Evolutionary conservation across 2,797 vertebrate species (phyloP).

Genomic region (Platyrinchus mystaceus): DNA sequence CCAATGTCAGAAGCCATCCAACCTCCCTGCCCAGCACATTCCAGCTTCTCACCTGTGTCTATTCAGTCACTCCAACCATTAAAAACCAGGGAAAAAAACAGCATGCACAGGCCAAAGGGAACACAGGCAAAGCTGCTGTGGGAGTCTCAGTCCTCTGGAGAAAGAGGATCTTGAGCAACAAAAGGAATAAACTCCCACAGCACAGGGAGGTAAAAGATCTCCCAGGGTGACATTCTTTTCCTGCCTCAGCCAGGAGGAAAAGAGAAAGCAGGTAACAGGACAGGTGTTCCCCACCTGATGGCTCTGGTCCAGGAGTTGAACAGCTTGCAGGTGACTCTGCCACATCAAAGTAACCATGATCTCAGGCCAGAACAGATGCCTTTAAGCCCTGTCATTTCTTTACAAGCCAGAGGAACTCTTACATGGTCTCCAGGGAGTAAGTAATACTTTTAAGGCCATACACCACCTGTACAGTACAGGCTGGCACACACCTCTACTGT

Average conservation of each 20-base stretch:
- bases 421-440: background rate
- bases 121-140: background rate
- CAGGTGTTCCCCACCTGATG: slow-evolving; percentile 62
- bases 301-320: slow-evolving; percentile 54
- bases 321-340: slow-evolving; percentile 65
- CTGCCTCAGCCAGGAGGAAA: background rate
- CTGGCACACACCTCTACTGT: background rate
- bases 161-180: background rate
- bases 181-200: background rate
- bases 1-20: background rate
- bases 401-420: background rate
- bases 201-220: background rate
- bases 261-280: background rate
- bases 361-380: slow-evolving; percentile 59
- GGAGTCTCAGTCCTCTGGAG: background rate
- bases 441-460: background rate
- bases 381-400: slow-evolving; percentile 16
- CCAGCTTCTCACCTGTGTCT: background rate
- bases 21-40: background rate
- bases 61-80: background rate
- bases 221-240: background rate
- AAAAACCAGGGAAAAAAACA: background rate
- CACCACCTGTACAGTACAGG: background rate
- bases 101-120: background rate
- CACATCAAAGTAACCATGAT: slow-evolving; percentile 66